These are phyloP conservation scores for Stichopus chloronotus DNA, from an alignment of 35 echinoderm and acorn worm genomes.

Conservation along the genomic window DNA sequence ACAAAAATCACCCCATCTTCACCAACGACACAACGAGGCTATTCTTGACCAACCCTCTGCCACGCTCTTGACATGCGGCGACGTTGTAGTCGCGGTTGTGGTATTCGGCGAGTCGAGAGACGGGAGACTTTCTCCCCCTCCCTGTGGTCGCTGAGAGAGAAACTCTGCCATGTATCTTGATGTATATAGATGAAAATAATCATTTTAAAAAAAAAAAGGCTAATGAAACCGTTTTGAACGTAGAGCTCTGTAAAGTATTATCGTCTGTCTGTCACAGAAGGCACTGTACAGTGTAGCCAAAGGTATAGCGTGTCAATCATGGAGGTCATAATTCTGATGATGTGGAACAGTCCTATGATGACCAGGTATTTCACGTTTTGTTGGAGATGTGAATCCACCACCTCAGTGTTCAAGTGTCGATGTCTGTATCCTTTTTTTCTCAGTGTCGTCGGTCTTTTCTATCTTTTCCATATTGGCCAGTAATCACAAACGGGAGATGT, in stretches of 20 bases:
- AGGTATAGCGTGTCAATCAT: too few species aligned
- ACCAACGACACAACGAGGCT: conserved; percentile 78
- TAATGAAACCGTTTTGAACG: background rate
- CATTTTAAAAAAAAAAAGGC: background rate
- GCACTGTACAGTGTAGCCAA: background rate
- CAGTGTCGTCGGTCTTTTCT: background rate
- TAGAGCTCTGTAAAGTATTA: background rate
- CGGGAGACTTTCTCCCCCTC: background rate
- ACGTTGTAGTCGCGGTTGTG: background rate
- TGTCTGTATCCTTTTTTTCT: background rate
- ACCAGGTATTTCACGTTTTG: background rate
- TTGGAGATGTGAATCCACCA: background rate
- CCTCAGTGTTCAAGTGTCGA: background rate
- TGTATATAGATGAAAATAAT: conserved; percentile 14
- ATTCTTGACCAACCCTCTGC: conserved; percentile 68
- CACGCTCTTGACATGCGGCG: conserved; percentile 19
- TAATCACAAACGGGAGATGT: too few species aligned
- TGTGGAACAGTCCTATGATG: background rate
- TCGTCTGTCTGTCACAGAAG: background rate
- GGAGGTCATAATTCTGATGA: too few species aligned
- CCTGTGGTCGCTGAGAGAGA: background rate
- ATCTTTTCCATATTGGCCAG: background rate
- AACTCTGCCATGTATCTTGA: conserved; percentile 17
- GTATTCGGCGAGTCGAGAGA: background rate
- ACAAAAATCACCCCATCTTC: conserved; percentile 94